These are phyloP conservation scores for Agapornis roseicollis DNA, from an alignment of 2,113 vertebrate species.

Conservation along the genomic window DNA sequence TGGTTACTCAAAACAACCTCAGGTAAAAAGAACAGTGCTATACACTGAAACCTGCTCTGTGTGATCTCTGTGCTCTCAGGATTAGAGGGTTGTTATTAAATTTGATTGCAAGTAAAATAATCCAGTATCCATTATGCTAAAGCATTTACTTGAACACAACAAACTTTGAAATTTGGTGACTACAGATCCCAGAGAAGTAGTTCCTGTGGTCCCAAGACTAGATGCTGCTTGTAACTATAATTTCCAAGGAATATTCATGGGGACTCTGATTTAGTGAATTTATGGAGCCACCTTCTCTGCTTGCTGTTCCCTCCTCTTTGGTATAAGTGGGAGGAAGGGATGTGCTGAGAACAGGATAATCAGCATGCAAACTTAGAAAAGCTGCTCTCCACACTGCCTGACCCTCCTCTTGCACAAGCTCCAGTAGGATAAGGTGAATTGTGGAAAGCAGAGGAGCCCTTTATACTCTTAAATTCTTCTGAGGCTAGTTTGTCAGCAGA, in stretches of 20 bases:
- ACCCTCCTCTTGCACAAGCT: background rate
- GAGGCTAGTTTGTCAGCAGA: rapidly evolving
- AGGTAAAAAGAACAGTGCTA: background rate
- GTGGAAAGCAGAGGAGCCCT: background rate
- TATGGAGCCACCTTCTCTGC: background rate
- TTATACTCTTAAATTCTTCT: background rate
- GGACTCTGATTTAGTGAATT: background rate
- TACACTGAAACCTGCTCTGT: background rate
- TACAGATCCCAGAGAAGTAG: background rate
- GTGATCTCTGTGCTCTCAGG: background rate
- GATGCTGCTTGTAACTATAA: background rate
- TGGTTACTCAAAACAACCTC: background rate
- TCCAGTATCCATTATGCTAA: background rate
- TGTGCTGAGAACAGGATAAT: background rate
- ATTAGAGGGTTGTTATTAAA: background rate
- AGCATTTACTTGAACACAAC: background rate
- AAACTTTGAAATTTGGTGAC: background rate
- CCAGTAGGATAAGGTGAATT: background rate
- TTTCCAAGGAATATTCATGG: background rate
- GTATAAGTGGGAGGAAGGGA: background rate
- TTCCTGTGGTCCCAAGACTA: background rate
- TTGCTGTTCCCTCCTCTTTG: background rate
- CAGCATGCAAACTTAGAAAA: background rate
- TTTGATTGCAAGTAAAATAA: background rate
- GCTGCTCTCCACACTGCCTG: background rate